phyloP scores from a whole-genome alignment of 2,113 vertebrate genomes.

The Paedocypris sp. region DNA sequence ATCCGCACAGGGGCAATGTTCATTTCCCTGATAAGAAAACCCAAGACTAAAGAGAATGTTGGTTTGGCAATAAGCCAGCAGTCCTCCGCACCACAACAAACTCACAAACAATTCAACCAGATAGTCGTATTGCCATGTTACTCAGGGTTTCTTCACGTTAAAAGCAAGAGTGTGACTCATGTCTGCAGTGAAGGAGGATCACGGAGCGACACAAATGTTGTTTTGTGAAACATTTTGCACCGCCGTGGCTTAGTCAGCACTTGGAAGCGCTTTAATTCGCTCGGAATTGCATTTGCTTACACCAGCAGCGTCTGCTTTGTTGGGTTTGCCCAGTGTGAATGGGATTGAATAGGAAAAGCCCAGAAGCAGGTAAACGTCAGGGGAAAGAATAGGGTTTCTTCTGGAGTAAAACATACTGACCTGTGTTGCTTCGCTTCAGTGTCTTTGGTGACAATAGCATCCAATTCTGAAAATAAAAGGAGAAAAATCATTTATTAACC shows the following conservation, averaged over 20 bases:
- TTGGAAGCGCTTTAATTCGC: constrained; percentile 52
- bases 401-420: constrained; percentile 49
- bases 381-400: neutral
- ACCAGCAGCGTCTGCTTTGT: constrained; percentile 53
- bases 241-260: constrained; percentile 58
- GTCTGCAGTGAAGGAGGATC: constrained; percentile 16
- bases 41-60: neutral
- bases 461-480: constrained; percentile 67
- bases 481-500: no score
- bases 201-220: constrained; percentile 57
- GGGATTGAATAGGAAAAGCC: constrained; percentile 22
- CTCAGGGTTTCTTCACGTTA: neutral
- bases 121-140: neutral
- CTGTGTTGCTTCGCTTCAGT: constrained; percentile 82
- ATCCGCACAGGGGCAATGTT: constrained; percentile 16
- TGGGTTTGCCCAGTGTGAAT: constrained; percentile 13
- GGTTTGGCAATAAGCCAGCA: neutral
- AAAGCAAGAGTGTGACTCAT: neutral
- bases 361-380: neutral
- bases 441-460: constrained; percentile 99
- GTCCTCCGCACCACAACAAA: neutral
- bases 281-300: constrained; percentile 61
- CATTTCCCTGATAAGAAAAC: constrained; percentile 23
- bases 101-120: neutral
- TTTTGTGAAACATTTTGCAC: constrained; percentile 57